Evolutionary conservation across 1,140 invertebrate genomes (phyloP).

Genomic region (Drosophila lowei): DNA sequence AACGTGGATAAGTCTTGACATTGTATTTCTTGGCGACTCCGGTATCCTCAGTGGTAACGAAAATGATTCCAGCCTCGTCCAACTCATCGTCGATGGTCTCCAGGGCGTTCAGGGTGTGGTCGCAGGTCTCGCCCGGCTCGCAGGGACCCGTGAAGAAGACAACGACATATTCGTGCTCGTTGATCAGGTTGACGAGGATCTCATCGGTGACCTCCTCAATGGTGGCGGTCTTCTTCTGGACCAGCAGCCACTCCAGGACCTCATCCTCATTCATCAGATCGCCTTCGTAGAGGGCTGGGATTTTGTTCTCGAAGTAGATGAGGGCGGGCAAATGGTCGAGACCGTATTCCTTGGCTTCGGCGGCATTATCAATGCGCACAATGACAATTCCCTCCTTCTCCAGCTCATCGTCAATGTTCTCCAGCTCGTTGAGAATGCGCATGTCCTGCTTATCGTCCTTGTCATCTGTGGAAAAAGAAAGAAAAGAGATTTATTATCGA

Average conservation of each 20-base stretch:
- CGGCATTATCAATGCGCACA: conserved; percentile 93
- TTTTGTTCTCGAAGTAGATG: conserved; percentile 96
- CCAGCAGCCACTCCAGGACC: conserved; percentile 94
- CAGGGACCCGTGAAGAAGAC: conserved; percentile 96
- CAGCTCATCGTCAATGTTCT: conserved; percentile 96
- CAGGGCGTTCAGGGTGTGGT: conserved; percentile 92
- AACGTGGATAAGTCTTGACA: conserved; percentile 92
- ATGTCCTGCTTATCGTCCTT: conserved; percentile 95
- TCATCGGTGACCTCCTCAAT: conserved; percentile 98
- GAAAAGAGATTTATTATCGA: neutral
- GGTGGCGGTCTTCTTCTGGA: conserved; percentile 95
- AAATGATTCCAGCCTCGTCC: conserved; percentile 96
- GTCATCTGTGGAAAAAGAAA: conserved; percentile 86
- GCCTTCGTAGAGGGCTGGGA: conserved; percentile 95
- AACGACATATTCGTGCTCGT: conserved; percentile 96
- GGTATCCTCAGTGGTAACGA: conserved; percentile 95
- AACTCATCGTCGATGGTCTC: conserved; percentile 97
- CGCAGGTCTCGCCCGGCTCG: conserved; percentile 93
- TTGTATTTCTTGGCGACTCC: conserved; percentile 92
- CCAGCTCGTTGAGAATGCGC: conserved; percentile 92
- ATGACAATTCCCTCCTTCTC: conserved; percentile 95
- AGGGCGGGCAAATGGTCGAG: conserved; percentile 94
- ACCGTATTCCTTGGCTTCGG: conserved; percentile 94
- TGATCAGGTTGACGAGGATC: conserved; percentile 93
- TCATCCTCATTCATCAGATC: conserved; percentile 96